phyloP scores from a whole-genome alignment of 2,888 invertebrate species.

The Acanthosepion lycidas region DNA sequence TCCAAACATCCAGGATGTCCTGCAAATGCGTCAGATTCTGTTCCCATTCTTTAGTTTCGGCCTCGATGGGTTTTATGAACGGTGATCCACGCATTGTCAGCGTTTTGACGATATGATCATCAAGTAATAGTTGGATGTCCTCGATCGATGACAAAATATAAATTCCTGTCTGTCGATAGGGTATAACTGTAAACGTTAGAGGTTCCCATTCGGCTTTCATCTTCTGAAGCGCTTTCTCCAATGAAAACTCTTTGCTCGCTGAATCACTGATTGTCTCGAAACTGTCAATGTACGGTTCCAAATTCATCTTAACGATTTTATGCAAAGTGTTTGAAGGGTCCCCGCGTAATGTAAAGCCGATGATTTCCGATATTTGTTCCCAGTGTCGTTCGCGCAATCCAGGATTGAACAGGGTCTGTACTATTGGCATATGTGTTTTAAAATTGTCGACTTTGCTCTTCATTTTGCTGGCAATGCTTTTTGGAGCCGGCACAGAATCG shows the following conservation, averaged over 20 bases:
- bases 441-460: slow-evolving; percentile 54
- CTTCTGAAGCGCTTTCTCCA: slow-evolving; percentile 88
- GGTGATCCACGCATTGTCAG: slow-evolving; percentile 97
- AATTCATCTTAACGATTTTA: slow-evolving; percentile 87
- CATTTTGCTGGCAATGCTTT: slow-evolving; percentile 81
- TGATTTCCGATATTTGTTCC: slow-evolving; percentile 93
- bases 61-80: slow-evolving; percentile 94
- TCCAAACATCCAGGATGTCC: slow-evolving; percentile 94
- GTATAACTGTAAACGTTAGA: slow-evolving; percentile 69
- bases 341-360: slow-evolving; percentile 90
- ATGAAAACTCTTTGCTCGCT: slow-evolving; percentile 92
- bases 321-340: slow-evolving; percentile 85
- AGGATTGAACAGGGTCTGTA: slow-evolving; percentile 92
- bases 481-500: slow-evolving; percentile 83
- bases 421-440: slow-evolving; percentile 84
- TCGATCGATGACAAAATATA: slow-evolving; percentile 90
- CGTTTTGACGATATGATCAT: slow-evolving; percentile 95
- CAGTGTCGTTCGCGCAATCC: slow-evolving; percentile 86
- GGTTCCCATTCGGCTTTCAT: slow-evolving; percentile 90
- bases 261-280: slow-evolving; percentile 93
- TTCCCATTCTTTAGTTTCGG: slow-evolving; percentile 88
- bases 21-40: slow-evolving; percentile 85
- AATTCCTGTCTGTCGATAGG: slow-evolving; percentile 82
- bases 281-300: slow-evolving; percentile 87
- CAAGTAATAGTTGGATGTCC: slow-evolving; percentile 91